phyloP scores from a whole-genome alignment of 2,797 vertebrate genomes.

The Falco peregrinus region DNA sequence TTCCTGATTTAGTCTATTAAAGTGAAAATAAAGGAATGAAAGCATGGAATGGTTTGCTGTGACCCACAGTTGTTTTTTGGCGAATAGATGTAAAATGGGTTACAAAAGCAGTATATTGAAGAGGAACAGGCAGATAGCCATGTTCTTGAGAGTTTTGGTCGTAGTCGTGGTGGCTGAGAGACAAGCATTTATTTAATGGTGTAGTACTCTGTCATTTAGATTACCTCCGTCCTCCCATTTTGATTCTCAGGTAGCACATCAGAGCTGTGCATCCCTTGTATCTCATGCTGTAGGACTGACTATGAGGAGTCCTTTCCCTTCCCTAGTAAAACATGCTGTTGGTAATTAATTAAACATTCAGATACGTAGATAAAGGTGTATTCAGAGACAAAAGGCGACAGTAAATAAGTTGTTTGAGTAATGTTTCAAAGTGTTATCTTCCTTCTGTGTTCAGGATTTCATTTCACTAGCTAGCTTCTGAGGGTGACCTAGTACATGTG shows the following conservation, averaged over 20 bases:
- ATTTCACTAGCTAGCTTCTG: slow-evolving; percentile 44
- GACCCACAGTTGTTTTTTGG: not conserved
- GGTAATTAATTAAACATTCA: not conserved
- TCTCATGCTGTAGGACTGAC: not conserved
- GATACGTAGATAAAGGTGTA: not conserved
- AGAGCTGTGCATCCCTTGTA: not conserved
- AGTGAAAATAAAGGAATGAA: not conserved
- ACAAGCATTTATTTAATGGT: not conserved
- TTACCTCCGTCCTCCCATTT: not conserved
- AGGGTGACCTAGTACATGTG: slow-evolving; percentile 50
- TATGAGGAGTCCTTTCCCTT: not conserved
- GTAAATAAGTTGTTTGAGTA: not conserved
- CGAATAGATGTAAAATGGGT: not conserved
- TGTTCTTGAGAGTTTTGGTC: not conserved
- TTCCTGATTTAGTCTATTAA: not conserved
- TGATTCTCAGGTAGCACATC: not conserved
- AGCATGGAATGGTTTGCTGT: not conserved
- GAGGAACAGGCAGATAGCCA: not conserved
- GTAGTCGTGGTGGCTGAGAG: not conserved
- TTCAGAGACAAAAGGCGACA: not conserved
- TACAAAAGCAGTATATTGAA: not conserved
- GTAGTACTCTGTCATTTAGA: not conserved
- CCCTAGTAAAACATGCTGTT: not conserved
- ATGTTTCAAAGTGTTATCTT: not conserved
- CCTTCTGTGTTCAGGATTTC: slow-evolving; percentile 22